Percentiles rank a stretch among this genome's conserved stretches.
Conservation (phyloP, 1,140 invertebrate species). For the Eufriesea mexicana region DNA sequence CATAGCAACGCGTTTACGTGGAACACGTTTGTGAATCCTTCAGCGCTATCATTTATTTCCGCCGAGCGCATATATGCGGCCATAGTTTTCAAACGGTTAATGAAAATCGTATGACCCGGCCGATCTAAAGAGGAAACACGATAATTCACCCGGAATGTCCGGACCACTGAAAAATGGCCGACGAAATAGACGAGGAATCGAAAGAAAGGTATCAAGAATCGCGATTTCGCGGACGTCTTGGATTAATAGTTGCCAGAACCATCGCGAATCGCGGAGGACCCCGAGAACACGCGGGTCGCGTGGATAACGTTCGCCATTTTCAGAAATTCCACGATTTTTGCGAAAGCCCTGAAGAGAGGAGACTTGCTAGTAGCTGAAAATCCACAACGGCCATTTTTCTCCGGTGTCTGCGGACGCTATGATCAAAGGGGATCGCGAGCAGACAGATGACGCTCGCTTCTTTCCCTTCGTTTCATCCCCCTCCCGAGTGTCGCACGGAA, state of each 20-base stretch:
- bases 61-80: too few relatives aligned
- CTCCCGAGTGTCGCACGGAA: too few relatives aligned
- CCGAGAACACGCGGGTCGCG: too few relatives aligned
- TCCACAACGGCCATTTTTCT: conserved; percentile 71
- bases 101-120: conserved; percentile 36
- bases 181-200: conserved; percentile 36
- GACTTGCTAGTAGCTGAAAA: conserved; percentile 69
- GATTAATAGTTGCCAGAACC: conserved; percentile 39
- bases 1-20: too few relatives aligned
- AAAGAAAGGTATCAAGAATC: conserved; percentile 52
- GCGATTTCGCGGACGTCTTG: conserved; percentile 14
- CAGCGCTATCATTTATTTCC: too few relatives aligned
- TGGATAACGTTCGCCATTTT: conserved; percentile 13
- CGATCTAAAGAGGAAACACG: conserved; percentile 4
- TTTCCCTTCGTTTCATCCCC: conserved; percentile 51
- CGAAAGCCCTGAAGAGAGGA: conserved; percentile 32
- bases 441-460: conserved; percentile 78
- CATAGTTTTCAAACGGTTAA: too few relatives aligned
- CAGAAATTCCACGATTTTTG: conserved; percentile 16
- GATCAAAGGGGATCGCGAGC: conserved; percentile 75
- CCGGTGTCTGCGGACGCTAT: conserved; percentile 35
- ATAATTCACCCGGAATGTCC: conserved; percentile 30
- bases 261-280: conserved; percentile 27
- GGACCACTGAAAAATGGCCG: conserved; percentile 38
- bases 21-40: too few relatives aligned